phyloP scores from a whole-genome alignment of 2,113 vertebrate species.

The Syngnathoides biaculeatus region DNA sequence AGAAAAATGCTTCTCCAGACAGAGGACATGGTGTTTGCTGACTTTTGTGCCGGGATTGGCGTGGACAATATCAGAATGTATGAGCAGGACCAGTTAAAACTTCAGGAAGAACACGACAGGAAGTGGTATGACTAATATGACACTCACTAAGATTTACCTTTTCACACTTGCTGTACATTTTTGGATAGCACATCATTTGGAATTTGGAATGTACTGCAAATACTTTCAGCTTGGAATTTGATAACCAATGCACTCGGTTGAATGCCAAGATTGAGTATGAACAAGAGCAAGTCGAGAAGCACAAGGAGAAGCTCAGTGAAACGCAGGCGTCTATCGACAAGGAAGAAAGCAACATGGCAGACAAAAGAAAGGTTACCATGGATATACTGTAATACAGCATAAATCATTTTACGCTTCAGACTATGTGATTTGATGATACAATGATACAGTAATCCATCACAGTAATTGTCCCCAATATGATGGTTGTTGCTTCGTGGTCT shows the following conservation, averaged over 20 bases:
- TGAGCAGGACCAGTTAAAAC: slow-evolving; percentile 81
- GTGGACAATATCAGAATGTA: slow-evolving; percentile 87
- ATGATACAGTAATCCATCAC: too few species aligned
- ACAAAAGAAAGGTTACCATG: slow-evolving; percentile 70
- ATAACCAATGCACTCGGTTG: slow-evolving; percentile 80
- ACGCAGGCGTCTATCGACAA: slow-evolving; percentile 70
- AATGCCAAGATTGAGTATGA: slow-evolving; percentile 82
- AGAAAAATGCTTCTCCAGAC: slow-evolving; percentile 65
- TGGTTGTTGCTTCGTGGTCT: too few species aligned
- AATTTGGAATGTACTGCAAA: not conserved
- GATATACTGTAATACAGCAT: not conserved
- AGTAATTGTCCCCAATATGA: too few species aligned
- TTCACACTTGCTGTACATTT: not conserved
- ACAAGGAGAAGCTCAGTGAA: slow-evolving; percentile 48
- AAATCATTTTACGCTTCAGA: not conserved
- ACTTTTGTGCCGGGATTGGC: slow-evolving; percentile 89
- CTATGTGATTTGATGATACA: too few species aligned
- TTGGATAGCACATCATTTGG: not conserved
- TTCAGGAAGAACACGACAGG: slow-evolving; percentile 82
- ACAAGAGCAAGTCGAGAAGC: slow-evolving; percentile 76
- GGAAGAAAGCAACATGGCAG: slow-evolving; percentile 60
- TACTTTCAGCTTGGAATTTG: slow-evolving; percentile 83
- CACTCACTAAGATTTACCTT: not conserved
- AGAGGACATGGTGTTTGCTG: slow-evolving; percentile 84
- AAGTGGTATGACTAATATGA: slow-evolving; percentile 73